Evolutionary conservation across 1,140 invertebrate genomes (phyloP).

Genomic region (Caerostris darwini): DNA sequence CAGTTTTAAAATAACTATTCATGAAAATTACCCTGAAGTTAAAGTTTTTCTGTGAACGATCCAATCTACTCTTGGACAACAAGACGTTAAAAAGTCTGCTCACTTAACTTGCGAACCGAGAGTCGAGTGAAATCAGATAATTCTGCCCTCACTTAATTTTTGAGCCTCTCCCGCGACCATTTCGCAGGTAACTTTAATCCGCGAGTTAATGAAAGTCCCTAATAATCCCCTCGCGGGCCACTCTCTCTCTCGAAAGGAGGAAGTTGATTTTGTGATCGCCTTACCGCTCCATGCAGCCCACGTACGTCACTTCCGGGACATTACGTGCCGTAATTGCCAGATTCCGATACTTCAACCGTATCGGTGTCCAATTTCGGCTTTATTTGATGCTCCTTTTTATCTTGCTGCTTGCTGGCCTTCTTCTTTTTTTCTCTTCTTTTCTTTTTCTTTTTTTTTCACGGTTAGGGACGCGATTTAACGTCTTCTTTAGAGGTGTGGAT

Average conservation of each 20-base stretch:
- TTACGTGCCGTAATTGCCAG: slow-evolving; percentile 76
- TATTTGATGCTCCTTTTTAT: slow-evolving; percentile 55
- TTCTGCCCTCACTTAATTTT: not conserved
- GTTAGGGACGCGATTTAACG: slow-evolving; percentile 8
- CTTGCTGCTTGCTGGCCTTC: not conserved
- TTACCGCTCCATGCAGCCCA: slow-evolving; percentile 63
- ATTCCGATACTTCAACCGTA: slow-evolving; percentile 77
- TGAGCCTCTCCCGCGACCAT: not conserved
- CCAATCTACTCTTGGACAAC: too few species aligned
- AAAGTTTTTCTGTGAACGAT: too few species aligned
- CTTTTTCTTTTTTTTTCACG: not conserved
- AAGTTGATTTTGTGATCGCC: slow-evolving; percentile 72
- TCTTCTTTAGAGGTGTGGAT: not conserved
- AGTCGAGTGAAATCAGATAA: not conserved
- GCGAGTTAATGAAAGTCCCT: slow-evolving; percentile 69
- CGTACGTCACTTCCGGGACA: slow-evolving; percentile 73
- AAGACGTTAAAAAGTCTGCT: not conserved
- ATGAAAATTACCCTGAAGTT: too few species aligned
- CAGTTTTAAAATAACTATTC: too few species aligned
- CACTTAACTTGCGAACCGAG: not conserved
- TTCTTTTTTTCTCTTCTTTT: not conserved
- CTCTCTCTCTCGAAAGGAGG: not conserved
- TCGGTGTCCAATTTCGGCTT: slow-evolving; percentile 75
- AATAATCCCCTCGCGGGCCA: slow-evolving; percentile 65
- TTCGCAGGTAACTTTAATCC: slow-evolving; percentile 72